Conservation (phyloP, 2,113 vertebrate species). For the Sphaerodactylus townsendi region DNA sequence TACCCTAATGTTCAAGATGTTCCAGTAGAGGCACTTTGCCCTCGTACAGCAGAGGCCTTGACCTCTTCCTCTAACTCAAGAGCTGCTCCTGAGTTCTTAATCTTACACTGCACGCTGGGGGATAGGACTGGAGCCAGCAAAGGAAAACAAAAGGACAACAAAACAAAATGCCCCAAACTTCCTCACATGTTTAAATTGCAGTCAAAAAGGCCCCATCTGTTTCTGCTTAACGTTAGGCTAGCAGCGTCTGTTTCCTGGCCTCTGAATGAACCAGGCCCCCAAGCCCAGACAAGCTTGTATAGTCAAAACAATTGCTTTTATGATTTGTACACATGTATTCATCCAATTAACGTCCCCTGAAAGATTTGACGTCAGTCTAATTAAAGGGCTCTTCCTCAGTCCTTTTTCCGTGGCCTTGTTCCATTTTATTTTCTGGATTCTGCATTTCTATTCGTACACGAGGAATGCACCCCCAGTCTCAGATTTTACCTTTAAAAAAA, state of each 20-base stretch:
- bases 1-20: not conserved
- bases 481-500: not conserved
- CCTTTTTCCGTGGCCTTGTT: not conserved
- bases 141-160: not conserved
- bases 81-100: not conserved
- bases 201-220: conserved; percentile 6
- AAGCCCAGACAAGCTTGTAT: not conserved
- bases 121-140: not conserved
- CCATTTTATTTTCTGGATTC: not conserved
- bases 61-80: not conserved
- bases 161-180: not conserved
- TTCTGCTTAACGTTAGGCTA: conserved; percentile 13
- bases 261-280: conserved; percentile 1
- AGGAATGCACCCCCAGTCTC: not conserved
- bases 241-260: conserved; percentile 22
- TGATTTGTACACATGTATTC: not conserved
- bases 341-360: not conserved
- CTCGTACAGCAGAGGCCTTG: not conserved
- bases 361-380: not conserved
- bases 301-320: conserved; percentile 27
- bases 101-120: not conserved
- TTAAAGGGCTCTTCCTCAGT: not conserved
- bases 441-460: not conserved
- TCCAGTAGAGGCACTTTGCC: not conserved
- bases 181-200: conserved; percentile 5